Evolutionary conservation across 2,797 vertebrate genomes (phyloP), one percentile per base, ranked within the genome.

Genomic region (Champsocephalus esox): DNA sequence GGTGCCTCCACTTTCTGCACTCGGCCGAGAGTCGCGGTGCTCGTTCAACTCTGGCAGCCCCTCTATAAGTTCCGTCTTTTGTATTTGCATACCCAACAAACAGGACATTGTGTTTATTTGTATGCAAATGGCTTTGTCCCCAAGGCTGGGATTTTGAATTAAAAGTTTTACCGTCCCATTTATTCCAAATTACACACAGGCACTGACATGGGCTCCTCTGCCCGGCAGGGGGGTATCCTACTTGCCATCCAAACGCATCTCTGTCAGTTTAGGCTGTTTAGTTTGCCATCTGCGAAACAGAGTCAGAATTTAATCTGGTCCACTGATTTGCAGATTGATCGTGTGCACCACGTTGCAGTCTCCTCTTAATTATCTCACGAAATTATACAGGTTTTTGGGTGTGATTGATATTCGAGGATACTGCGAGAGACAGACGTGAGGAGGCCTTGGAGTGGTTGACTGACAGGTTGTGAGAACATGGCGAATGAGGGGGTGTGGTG

Each of bases 81-180:
- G 85, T 90, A 94, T 95, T 95, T 94, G 95, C 94, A 94, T 94
- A 93, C 77, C 83, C 83, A 95, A 96, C 94, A 96, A 95, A 95
- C 92, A 95, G 94, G 92, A 95, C 95, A 95, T 95, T 92, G 93
- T 95, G 93, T 95, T 95, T 92, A 95, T 96, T 96, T 96, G 94
- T 95, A 96, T 96, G 95, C 95, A 96, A 95, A 96, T 95, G 94
- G 89, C 84, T 93, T 92, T 92, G 94, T 95, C 94, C 94, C 94
- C 90, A 91, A 95, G 95, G 94, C 94, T 92, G 91, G 89, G 90
- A 91, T 93, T 94, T 93, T 93, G 93, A 95, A 96, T 95, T 95
- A 94, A 95, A 95, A 95, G 93, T 96, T 95, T 95, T 94, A 94
- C 89, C 93, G 86, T 93, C 91, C 92, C 92, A 94, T 95, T 95